Conservation (phyloP, 2,888 invertebrate genomes). For the Lasioglossum vierecki region DNA sequence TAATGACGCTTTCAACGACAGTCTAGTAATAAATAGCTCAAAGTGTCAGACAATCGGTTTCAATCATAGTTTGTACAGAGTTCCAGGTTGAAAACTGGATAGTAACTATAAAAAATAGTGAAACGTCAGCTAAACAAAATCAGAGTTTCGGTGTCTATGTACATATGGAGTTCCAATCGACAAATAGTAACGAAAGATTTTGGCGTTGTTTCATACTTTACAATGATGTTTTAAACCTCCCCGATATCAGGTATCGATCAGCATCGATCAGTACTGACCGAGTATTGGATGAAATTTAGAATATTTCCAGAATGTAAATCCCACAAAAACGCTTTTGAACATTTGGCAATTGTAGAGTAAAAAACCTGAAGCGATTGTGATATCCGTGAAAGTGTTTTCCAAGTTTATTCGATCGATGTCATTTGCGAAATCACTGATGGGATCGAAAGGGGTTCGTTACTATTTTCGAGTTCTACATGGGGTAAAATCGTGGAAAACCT, state of each 20-base stretch:
- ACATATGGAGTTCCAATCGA: constrained; percentile 39
- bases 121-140: constrained; percentile 3
- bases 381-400: background rate
- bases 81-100: constrained; percentile 39
- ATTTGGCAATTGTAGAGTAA: background rate
- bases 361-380: background rate
- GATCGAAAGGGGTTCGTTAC: constrained; percentile 29
- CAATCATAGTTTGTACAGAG: background rate
- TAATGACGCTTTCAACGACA: background rate
- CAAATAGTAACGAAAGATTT: constrained; percentile 41
- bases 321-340: background rate
- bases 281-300: background rate
- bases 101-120: background rate
- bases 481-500: background rate
- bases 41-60: constrained; percentile 21
- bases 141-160: constrained; percentile 45
- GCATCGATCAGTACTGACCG: background rate
- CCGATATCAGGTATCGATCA: too few relatives aligned
- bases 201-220: background rate
- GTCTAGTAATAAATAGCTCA: background rate
- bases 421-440: background rate
- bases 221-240: background rate
- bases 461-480: constrained; percentile 12
- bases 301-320: background rate
- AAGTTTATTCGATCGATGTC: background rate